Evolutionary conservation across 2,888 invertebrate species (phyloP).

Genomic region (Xestoiulus laeticollis): DNA sequence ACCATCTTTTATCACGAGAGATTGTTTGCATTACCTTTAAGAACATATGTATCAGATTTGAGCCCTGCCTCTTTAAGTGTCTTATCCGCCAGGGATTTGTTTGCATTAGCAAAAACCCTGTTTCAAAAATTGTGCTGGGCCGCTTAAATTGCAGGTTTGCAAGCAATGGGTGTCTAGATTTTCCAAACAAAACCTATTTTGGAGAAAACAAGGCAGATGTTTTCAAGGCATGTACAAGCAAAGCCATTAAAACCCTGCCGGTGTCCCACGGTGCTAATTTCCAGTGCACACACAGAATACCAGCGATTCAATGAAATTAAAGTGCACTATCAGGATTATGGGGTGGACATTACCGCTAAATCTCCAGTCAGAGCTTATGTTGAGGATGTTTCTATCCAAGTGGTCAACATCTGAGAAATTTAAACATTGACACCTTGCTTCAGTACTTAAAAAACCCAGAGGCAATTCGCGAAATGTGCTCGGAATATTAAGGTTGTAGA

Average conservation of each 20-base stretch:
- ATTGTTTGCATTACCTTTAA: not conserved
- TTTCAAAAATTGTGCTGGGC: not conserved
- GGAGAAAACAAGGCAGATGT: constrained; percentile 1
- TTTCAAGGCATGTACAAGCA: not conserved
- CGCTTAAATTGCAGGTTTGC: not conserved
- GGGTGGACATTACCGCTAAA: constrained; percentile 12
- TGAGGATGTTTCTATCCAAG: not conserved
- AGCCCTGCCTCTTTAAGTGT: not conserved
- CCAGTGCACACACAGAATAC: not conserved
- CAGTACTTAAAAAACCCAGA: not conserved
- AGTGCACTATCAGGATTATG: not conserved
- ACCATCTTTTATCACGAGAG: not conserved
- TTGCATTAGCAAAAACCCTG: not conserved
- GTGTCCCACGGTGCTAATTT: constrained; percentile 11
- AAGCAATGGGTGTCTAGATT: not conserved
- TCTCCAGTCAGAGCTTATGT: not conserved
- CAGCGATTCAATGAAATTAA: constrained; percentile 8
- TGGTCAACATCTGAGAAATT: constrained; percentile 26
- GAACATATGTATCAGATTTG: not conserved
- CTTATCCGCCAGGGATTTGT: not conserved
- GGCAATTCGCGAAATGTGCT: not conserved
- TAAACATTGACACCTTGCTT: not conserved
- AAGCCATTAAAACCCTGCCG: constrained; percentile 20
- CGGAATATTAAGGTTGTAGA: not conserved
- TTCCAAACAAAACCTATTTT: not conserved